Base-by-base conservation (phyloP, 1,140 invertebrate genomes). In the Whitmania pigra region DNA sequence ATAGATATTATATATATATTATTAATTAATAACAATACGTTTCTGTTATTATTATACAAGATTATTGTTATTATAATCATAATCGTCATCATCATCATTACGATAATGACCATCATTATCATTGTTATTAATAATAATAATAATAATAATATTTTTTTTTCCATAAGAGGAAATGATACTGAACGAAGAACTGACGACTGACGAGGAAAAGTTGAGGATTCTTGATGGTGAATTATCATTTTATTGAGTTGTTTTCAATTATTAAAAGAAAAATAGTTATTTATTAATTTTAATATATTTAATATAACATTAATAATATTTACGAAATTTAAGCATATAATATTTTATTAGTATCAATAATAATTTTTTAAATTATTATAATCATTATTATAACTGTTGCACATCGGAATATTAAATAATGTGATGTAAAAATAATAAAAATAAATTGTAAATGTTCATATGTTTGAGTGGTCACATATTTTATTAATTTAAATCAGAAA, bases 201-300 rank as follows among this genome's bases (percentile, higher is more conserved):
- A 98, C 83, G 95, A 98, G 84, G 95, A 98, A 83, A 97, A 95
- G 84, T 89, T 93, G 87, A 93, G 97, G 80, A 99, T 99, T 84
- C 94, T 98, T 84, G 95, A 99, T 90, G 92, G 93, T 94, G 40
- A 29, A 22, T 68, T 0, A 43, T 13, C 20, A 2, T 27, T 9
- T n/a, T n/a, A n/a, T n/a, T n/a, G n/a, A n/a, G n/a, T n/a, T 9
- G 55, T 27, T 57, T 3, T 27, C 5, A n/a, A 57, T 27, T 9
- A 9, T 27, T 57, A 9, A 9, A 57, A 27, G 2, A 57, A 57
- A 57, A 3, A n/a, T 57, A 36, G 2, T 36, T 36, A 3, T 36
- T 36, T 36, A 36, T 36, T 36, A 36, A 57, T 57, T n/a, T n/a
- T 57, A 57, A n/a, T 57, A 57, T 57, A 3, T 3, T 57, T 57